Conservation (phyloP, 2,888 invertebrate genomes). For the Phorcus lineatus region DNA sequence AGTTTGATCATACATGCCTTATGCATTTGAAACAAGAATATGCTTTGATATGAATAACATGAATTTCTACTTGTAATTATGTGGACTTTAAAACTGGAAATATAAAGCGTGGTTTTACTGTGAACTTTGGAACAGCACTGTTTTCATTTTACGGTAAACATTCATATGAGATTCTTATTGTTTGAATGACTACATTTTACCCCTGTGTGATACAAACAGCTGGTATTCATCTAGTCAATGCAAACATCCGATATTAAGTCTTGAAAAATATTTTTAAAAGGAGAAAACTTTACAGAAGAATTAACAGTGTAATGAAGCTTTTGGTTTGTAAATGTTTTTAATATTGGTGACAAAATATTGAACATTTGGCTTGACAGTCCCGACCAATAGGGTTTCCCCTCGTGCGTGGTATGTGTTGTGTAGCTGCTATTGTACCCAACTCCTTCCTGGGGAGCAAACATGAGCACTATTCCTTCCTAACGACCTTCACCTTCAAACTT, state of each 20-base stretch:
- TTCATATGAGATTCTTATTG: too few relatives aligned
- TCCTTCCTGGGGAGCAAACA: background rate
- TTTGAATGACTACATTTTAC: too few relatives aligned
- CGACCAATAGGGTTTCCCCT: background rate
- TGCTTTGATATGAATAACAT: too few relatives aligned
- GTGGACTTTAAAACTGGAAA: too few relatives aligned
- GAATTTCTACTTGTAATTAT: too few relatives aligned
- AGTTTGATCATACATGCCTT: too few relatives aligned
- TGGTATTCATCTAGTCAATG: background rate
- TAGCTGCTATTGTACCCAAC: background rate
- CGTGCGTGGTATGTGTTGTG: background rate
- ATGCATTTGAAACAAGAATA: too few relatives aligned
- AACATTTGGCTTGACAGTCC: background rate
- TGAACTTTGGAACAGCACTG: too few relatives aligned
- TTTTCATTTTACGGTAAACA: too few relatives aligned
- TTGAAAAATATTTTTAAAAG: background rate
- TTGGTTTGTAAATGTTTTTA: background rate
- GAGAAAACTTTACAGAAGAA: background rate
- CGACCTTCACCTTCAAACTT: background rate
- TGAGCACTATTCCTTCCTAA: background rate
- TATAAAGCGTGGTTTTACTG: too few relatives aligned
- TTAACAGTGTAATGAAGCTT: background rate
- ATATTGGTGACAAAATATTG: slow-evolving; percentile 2
- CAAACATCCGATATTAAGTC: background rate
- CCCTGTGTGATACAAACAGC: too few relatives aligned